These are phyloP conservation scores for Dynastes hyllus DNA, from an alignment of 2,888 invertebrate genomes.

Conservation along the genomic window DNA sequence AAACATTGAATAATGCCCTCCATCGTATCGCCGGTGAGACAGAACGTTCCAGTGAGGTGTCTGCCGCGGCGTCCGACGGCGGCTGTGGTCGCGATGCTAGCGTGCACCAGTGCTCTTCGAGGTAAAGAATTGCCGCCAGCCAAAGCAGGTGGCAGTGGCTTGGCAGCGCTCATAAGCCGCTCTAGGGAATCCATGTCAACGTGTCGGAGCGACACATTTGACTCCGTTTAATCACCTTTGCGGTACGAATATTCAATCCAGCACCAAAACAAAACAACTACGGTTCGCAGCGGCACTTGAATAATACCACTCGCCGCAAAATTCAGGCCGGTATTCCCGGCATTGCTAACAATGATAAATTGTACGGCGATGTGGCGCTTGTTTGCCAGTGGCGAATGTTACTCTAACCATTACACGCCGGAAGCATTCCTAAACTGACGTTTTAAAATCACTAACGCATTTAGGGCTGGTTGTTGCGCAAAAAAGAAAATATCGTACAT, in stretches of 20 bases:
- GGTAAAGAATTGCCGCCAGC: slow-evolving; percentile 63
- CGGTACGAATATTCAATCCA: slow-evolving; percentile 27
- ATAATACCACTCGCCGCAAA: slow-evolving; percentile 29
- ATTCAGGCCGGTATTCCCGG: slow-evolving; percentile 9
- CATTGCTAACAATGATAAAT: slow-evolving; percentile 14
- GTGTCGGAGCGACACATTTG: slow-evolving; percentile 50
- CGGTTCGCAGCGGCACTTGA: slow-evolving; percentile 25
- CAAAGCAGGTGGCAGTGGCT: slow-evolving; percentile 78
- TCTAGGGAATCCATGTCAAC: slow-evolving; percentile 86
- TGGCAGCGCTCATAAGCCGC: slow-evolving; percentile 83
- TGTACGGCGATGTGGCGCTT: neutral
- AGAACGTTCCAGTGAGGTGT: slow-evolving; percentile 91
- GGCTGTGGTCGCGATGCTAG: slow-evolving; percentile 81
- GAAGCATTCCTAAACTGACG: slow-evolving; percentile 9
- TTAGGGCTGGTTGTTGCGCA: neutral
- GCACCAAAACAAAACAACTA: slow-evolving; percentile 26
- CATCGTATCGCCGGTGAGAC: slow-evolving; percentile 93
- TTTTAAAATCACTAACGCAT: slow-evolving; percentile 13
- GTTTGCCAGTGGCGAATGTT: slow-evolving; percentile 13
- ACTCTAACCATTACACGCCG: slow-evolving; percentile 1
- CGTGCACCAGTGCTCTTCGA: slow-evolving; percentile 84
- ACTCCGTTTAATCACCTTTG: slow-evolving; percentile 41
- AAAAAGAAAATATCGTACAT: neutral
- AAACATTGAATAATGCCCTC: slow-evolving; percentile 95
- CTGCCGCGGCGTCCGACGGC: slow-evolving; percentile 85